phyloP scores from a whole-genome alignment of 2,113 vertebrate genomes.

The Macquaria australasica region DNA sequence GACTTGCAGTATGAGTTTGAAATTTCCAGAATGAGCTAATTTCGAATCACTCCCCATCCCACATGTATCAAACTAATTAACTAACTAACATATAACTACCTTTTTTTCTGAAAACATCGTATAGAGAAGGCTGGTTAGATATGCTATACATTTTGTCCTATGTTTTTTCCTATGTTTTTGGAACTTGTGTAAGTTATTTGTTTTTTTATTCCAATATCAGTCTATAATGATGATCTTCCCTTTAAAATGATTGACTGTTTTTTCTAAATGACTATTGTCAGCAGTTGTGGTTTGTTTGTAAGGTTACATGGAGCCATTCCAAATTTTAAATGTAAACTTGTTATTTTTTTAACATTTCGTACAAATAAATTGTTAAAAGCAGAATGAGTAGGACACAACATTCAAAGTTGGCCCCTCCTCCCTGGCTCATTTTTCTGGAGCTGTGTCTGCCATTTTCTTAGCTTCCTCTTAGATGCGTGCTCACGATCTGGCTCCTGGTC shows the following conservation, averaged over 20 bases:
- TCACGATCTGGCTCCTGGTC: no score
- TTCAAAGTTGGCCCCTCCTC: no score
- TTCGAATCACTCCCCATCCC: not conserved
- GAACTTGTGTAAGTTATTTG: not conserved
- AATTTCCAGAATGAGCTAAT: constrained; percentile 8
- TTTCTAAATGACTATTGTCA: not conserved
- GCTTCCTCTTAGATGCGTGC: no score
- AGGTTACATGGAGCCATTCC: not conserved
- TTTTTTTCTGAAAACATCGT: not conserved
- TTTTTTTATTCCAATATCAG: no score
- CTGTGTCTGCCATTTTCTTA: no score
- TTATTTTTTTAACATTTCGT: not conserved
- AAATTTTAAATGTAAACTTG: not conserved
- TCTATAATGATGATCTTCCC: no score
- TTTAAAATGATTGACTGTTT: no score
- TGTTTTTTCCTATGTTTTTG: no score
- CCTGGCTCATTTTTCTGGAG: no score
- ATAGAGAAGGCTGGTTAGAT: not conserved
- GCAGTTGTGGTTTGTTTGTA: not conserved
- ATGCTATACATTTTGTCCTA: no score
- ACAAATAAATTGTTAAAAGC: not conserved
- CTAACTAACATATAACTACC: not conserved
- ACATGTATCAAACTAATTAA: not conserved
- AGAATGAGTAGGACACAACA: no score
- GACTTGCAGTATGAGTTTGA: constrained; percentile 18